Evolutionary conservation across 53 echinoderm and acorn worm genomes (phyloP), one percentile per base, ranked within the genome.

Genomic region (Crossaster papposus): DNA sequence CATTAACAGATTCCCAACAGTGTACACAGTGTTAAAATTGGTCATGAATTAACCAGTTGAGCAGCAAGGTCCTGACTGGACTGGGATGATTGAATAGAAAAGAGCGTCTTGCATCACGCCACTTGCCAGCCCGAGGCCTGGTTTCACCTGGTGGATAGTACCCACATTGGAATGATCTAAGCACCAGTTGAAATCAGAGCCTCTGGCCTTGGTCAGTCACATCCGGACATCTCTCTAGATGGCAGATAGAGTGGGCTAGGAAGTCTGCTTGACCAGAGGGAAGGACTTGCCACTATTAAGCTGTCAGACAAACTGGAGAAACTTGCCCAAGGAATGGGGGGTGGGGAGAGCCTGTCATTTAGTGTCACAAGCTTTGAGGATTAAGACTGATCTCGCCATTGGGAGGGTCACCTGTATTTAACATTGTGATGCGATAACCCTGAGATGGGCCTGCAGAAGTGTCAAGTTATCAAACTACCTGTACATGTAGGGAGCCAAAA

Each of bases 111-210:
- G 68, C 68, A 68, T 68, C 68, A 68, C 11, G 9, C 35, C 78
- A 20, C n/a, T 32, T 93, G 82, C 89, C 91, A 62, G 64, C 78
- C 86, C 82, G 87, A 73, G 89, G 94, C 92, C 96, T 96, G 96
- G 93, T 96, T 96, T 81, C 91, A 96, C 81, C 64, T 96, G 96
- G 96, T 96, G 96, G 92, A 96, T 96, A 96, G 96, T 94, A 94
- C 89, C 89, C 88, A 82, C 51, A 74, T 68, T 81, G 81, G 88
- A 76, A 83, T 28, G 77, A 93, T 95, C 94, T 94, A 94, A 96
- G 96, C 96, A 96, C 96, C 96, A 96, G 94, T 94, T 96, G 92
- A 96, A 96, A 96, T 96, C 96, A 96, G 96, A 94, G 94, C 94
- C 91, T 65, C 88, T 86, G 93, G 44, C 44, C 30, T 70, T 64